Conservation (phyloP, 2,888 invertebrate species). For the Melinopterus prodromus region DNA sequence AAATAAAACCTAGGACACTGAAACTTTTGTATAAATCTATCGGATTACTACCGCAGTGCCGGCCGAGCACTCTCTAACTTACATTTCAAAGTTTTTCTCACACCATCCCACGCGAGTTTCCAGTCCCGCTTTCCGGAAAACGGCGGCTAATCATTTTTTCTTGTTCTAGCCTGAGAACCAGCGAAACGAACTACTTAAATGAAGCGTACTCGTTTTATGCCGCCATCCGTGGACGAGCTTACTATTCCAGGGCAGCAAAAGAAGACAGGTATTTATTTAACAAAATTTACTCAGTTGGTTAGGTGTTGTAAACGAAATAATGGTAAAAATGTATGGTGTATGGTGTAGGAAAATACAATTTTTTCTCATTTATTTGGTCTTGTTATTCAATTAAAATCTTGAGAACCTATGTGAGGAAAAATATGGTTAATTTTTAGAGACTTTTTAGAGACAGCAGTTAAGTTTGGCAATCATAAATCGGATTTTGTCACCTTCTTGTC, state of each 20-base stretch:
- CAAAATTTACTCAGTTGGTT: neutral
- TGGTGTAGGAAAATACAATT: no score
- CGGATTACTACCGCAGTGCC: neutral
- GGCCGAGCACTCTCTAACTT: neutral
- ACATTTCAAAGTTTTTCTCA: conserved; percentile 6
- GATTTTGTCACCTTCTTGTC: no score
- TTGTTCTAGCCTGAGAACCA: conserved; percentile 84
- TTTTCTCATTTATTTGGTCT: no score
- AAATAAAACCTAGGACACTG: neutral
- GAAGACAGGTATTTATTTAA: conserved; percentile 75
- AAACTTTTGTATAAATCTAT: neutral
- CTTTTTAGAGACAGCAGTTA: no score
- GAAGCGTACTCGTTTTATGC: conserved; percentile 97
- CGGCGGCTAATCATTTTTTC: neutral
- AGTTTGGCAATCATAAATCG: no score
- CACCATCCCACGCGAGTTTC: neutral
- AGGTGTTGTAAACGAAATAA: no score
- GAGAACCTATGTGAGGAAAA: no score
- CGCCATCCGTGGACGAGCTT: conserved; percentile 91
- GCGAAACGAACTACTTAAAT: conserved; percentile 94
- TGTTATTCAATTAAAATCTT: no score
- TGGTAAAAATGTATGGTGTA: no score
- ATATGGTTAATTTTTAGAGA: no score
- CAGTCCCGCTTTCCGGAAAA: neutral
- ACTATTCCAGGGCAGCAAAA: conserved; percentile 92